phyloP scores from a whole-genome alignment of 2,797 vertebrate species.

The Danio aesculapii region DNA sequence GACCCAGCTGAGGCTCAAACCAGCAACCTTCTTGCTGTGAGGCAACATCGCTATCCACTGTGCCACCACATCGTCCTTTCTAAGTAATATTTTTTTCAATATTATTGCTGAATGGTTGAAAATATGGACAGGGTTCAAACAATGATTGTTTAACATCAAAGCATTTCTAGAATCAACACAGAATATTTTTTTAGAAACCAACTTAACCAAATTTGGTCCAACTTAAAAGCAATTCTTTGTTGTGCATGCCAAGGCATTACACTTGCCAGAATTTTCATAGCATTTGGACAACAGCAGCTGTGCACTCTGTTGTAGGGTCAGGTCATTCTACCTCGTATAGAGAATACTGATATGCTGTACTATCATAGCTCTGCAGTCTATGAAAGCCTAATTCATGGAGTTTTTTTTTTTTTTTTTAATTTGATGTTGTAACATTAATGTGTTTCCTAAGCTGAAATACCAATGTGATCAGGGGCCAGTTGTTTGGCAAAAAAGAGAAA shows the following conservation, averaged over 20 bases:
- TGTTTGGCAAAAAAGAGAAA: neutral
- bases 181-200: no score
- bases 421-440: neutral
- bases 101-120: no score
- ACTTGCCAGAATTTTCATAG: neutral
- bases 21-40: no score
- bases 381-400: neutral
- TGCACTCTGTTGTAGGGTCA: neutral
- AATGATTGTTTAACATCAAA: neutral
- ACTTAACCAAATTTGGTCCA: neutral
- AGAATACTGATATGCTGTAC: neutral
- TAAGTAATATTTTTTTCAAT: no score
- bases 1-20: no score
- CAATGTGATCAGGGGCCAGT: neutral
- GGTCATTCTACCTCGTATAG: neutral
- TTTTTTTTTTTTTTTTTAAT: neutral
- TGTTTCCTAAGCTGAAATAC: neutral
- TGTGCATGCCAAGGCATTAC: neutral
- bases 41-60: no score
- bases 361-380: neutral
- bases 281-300: neutral
- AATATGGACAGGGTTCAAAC: no score
- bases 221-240: neutral
- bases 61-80: no score
- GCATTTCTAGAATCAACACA: neutral